These are phyloP conservation scores for Ephydatia muelleri DNA, from an alignment of 37 sponge, comb jelly and placozoan genomes.

Conservation along the genomic window DNA sequence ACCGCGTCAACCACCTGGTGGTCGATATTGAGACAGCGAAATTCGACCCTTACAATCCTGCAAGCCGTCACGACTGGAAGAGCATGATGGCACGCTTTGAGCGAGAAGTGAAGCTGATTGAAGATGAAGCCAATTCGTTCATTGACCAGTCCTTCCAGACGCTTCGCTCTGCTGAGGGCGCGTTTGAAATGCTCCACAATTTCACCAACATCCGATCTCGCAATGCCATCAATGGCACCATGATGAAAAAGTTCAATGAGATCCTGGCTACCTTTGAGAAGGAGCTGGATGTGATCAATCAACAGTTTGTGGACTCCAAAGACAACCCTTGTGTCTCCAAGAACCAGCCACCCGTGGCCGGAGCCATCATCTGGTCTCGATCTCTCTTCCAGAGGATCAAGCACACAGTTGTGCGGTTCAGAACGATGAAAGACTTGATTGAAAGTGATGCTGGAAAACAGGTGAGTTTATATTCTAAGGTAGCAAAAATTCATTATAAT, in stretches of 20 bases:
- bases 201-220: constrained; percentile 91
- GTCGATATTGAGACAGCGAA: constrained; percentile 68
- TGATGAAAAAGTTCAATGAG: constrained; percentile 97
- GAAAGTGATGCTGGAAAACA: constrained; percentile 82
- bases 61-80: constrained; percentile 81
- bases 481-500: no score
- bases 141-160: constrained; percentile 96
- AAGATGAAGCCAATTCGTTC: constrained; percentile 91
- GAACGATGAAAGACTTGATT: constrained; percentile 91
- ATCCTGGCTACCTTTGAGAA: constrained; percentile 90
- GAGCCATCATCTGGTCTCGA: constrained; percentile 92
- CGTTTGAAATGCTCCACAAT: constrained; percentile 99
- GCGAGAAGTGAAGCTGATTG: constrained; percentile 85
- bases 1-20: constrained; percentile 79
- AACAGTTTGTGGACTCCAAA: constrained; percentile 74
- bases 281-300: constrained; percentile 89
- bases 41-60: constrained; percentile 87
- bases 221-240: constrained; percentile 89
- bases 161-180: constrained; percentile 96
- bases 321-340: constrained; percentile 85
- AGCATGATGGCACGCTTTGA: constrained; percentile 91
- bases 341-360: constrained; percentile 97
- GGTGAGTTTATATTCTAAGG: constrained; percentile 39
- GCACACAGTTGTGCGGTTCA: constrained; percentile 91
- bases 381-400: constrained; percentile 97